These are phyloP conservation scores for Zaprionus bogoriensis DNA, from an alignment of 2,888 invertebrate genomes.

Conservation along the genomic window DNA sequence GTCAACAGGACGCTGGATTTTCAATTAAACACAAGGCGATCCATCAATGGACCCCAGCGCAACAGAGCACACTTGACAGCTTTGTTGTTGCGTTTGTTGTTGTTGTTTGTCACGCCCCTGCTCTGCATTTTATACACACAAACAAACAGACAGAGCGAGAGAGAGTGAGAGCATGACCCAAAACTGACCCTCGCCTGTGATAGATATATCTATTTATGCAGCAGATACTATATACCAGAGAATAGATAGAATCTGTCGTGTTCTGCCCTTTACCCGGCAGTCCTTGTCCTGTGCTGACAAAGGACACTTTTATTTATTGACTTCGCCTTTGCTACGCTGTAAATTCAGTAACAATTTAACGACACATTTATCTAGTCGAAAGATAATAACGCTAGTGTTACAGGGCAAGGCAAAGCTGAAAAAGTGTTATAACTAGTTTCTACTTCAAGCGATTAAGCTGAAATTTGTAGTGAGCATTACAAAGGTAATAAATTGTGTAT, in stretches of 20 bases:
- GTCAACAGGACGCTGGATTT: slow-evolving; percentile 57
- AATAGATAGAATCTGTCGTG: background rate
- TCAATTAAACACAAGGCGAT: slow-evolving; percentile 57
- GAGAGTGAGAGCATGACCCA: slow-evolving; percentile 38
- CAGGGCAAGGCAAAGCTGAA: background rate
- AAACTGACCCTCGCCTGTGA: slow-evolving; percentile 32
- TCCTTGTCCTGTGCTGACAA: slow-evolving; percentile 1
- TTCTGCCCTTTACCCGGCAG: background rate
- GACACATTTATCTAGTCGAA: slow-evolving; percentile 3
- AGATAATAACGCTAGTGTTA: background rate
- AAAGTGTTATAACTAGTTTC: too few relatives aligned
- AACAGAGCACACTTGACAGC: background rate
- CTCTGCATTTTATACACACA: slow-evolving; percentile 53
- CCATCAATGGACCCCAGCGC: slow-evolving; percentile 48
- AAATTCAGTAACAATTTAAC: slow-evolving; percentile 33
- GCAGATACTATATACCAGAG: too few relatives aligned
- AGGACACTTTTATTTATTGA: slow-evolving; percentile 36
- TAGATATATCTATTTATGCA: slow-evolving; percentile 50
- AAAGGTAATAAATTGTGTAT: too few relatives aligned
- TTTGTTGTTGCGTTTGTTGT: background rate
- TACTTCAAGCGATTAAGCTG: too few relatives aligned
- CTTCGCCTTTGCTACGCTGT: slow-evolving; percentile 1
- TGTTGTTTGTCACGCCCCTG: slow-evolving; percentile 36
- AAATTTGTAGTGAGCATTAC: too few relatives aligned
- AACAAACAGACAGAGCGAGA: too few relatives aligned